Percentiles rank a stretch among this genome's conserved stretches.
Evolutionary conservation across 1,140 invertebrate species (phyloP).

Genomic region (Mesaphorura yosii): DNA sequence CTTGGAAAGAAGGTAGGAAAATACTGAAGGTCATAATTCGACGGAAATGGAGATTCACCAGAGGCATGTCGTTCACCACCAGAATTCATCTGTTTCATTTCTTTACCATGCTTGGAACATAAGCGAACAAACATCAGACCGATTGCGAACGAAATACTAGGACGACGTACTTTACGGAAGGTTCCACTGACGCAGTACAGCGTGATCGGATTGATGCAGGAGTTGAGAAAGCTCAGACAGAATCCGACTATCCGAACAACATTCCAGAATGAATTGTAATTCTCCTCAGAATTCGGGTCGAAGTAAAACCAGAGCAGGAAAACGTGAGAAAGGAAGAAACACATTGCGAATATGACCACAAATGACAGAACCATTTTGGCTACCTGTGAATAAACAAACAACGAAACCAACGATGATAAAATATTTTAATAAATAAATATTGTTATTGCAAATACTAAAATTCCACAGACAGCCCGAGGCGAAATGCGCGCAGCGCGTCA

Average conservation of each 20-base stretch:
- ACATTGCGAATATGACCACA: slow-evolving; percentile 77
- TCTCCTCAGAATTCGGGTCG: slow-evolving; percentile 52
- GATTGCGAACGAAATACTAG: no score
- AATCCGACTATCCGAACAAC: slow-evolving; percentile 71
- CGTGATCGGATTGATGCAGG: slow-evolving; percentile 84
- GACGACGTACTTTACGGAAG: slow-evolving; percentile 65
- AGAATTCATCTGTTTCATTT: no score
- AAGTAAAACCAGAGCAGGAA: slow-evolving; percentile 84
- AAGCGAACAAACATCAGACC: no score
- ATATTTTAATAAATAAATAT: background rate
- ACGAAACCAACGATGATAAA: slow-evolving; percentile 5
- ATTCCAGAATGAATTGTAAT: slow-evolving; percentile 79
- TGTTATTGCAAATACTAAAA: no score
- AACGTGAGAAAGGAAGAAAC: slow-evolving; percentile 73
- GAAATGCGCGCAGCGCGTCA: no score
- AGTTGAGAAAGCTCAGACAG: slow-evolving; percentile 74
- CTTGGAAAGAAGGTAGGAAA: no score
- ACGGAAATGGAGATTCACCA: no score
- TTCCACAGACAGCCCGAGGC: no score
- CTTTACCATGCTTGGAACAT: no score
- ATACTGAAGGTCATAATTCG: no score
- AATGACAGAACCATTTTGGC: slow-evolving; percentile 80
- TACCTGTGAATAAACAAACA: slow-evolving; percentile 61
- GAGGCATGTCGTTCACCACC: no score
- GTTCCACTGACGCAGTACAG: slow-evolving; percentile 82